phyloP scores from a whole-genome alignment of 2,888 invertebrate genomes.

The Dastarcus helophoroides region DNA sequence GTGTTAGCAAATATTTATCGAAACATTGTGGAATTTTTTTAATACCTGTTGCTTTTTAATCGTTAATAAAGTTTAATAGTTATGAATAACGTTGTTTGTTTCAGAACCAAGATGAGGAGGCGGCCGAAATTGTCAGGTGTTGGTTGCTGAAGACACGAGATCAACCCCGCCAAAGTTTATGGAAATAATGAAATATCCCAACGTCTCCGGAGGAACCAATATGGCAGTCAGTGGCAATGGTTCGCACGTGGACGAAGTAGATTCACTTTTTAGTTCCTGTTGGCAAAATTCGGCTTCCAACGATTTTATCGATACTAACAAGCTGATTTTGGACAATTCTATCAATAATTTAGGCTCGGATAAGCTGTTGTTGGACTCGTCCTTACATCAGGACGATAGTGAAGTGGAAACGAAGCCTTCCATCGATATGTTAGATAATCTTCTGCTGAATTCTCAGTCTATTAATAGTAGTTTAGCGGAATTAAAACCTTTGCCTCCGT shows the following conservation, averaged over 20 bases:
- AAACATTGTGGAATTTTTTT: too few species aligned
- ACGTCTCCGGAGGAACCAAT: conserved; percentile 32
- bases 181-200: conserved; percentile 39
- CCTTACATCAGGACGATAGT: conserved; percentile 38
- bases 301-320: conserved; percentile 43
- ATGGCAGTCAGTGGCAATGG: conserved; percentile 35
- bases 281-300: conserved; percentile 47
- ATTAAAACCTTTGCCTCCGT: conserved; percentile 75
- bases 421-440: conserved; percentile 60
- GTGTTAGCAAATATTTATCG: too few species aligned
- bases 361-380: conserved; percentile 37
- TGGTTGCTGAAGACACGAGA: too few species aligned
- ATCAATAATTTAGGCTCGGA: conserved; percentile 36
- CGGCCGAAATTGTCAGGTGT: too few species aligned
- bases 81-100: too few species aligned
- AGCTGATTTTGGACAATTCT: conserved; percentile 46
- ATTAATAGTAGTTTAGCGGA: conserved; percentile 64
- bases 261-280: conserved; percentile 61
- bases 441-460: conserved; percentile 44
- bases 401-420: conserved; percentile 38
- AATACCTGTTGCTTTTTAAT: too few species aligned
- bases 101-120: too few species aligned
- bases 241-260: conserved; percentile 44
- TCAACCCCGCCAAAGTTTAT: conserved; percentile 21
- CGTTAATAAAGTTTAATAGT: too few species aligned